A percentile compares a stretch with the other conserved stretches of the same genome.
These are phyloP conservation scores for Hemibates koningsi DNA, from an alignment of 2,113 vertebrate species.

Conservation along the genomic window DNA sequence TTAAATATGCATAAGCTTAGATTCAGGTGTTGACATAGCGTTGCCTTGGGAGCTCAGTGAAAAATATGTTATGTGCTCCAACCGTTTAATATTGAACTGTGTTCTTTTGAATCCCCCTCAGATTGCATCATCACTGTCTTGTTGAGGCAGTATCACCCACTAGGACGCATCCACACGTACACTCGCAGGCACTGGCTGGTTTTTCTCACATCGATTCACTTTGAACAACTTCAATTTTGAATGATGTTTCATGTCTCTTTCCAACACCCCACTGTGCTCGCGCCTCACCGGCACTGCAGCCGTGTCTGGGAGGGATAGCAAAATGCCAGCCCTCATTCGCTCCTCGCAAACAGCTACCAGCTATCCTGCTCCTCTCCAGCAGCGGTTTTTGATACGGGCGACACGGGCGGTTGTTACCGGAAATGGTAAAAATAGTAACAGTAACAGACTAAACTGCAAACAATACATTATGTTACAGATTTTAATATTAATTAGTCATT, in stretches of 20 bases:
- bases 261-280: constrained; percentile 22
- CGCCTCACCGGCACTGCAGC: not conserved
- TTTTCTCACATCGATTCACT: not conserved
- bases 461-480: too few relatives aligned
- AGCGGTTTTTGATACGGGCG: too few relatives aligned
- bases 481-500: too few relatives aligned
- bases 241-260: constrained; percentile 10
- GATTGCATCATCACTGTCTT: not conserved
- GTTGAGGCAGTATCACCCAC: not conserved
- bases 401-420: too few relatives aligned
- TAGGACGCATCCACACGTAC: not conserved
- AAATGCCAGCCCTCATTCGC: not conserved
- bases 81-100: not conserved
- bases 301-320: constrained; percentile 22
- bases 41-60: not conserved
- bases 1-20: constrained; percentile 32
- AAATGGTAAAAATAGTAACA: too few relatives aligned
- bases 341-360: constrained; percentile 10
- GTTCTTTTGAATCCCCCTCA: not conserved
- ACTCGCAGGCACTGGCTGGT: not conserved
- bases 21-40: constrained; percentile 32
- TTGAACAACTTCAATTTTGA: constrained; percentile 39
- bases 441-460: too few relatives aligned
- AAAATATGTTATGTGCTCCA: not conserved
- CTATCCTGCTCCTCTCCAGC: not conserved